Evolutionary conservation across 2,888 invertebrate genomes (phyloP), one percentile per base, ranked within the genome.

Genomic region (Entomobrya proxima): DNA sequence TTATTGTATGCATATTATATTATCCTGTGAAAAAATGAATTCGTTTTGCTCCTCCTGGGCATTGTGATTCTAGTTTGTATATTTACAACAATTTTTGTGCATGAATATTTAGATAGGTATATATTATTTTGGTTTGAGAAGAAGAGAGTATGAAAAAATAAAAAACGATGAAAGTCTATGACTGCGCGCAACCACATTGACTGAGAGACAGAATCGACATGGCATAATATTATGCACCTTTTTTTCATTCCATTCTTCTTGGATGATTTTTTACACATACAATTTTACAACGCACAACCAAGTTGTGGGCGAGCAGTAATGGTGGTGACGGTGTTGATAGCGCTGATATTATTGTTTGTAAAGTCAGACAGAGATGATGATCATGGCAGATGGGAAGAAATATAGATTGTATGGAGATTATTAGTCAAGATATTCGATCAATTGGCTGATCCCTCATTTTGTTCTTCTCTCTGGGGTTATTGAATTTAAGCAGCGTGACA

Each of bases 341-440:
- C 24, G 37, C 32, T 64, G 35, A n/a, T 32, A 61, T 61, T 30
- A 30, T 61, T 30, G 7, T 72, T 21, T 50, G 27, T 47, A 13
- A 4, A 15, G 32, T 21, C 40, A 18, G 61, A 61, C 2, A 15
- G 24, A 35, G 61, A 77, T 58, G 32, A 52, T 52, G n/a, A 11
- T 40, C 27, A 47, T 78, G 61, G 27, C 52, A 79, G 32, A 52
- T 50, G 24, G 37, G 61, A 69, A 27, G 32, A n/a, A 35, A 61
- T 69, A 44, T 30, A 50, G 79, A 79, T 79, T 79, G 79, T 37
- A 79, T 69, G n/a, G n/a, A 79, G 79, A 79, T 79, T 79, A 52
- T 50, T 69, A 69, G 40, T 69, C 40, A 69, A 69, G 69, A 69
- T n/a, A 67, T 37, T 69, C 55, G 79, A 79, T 79, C 69, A 50